Conservation (phyloP, 2,888 invertebrate species). For the Holacanthella duospinosa region DNA sequence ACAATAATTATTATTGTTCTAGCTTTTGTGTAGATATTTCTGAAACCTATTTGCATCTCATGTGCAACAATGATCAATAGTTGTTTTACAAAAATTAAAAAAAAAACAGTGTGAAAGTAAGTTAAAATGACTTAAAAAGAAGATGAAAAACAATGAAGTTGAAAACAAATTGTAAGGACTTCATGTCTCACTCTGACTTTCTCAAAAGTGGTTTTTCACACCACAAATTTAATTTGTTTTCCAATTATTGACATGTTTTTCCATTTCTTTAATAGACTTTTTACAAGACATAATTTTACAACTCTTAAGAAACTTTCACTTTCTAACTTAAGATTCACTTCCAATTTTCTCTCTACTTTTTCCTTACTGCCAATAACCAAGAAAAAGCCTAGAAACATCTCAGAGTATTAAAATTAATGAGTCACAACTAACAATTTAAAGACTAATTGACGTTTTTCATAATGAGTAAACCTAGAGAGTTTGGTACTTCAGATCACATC, state of each 20-base stretch:
- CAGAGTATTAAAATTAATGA: no score
- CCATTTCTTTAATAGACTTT: neutral
- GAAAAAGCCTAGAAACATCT: no score
- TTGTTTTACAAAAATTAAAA: neutral
- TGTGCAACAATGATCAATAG: neutral
- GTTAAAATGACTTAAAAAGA: neutral
- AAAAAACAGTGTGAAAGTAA: neutral
- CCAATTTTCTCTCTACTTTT: neutral
- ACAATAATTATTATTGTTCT: no score
- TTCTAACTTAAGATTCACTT: neutral
- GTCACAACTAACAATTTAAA: no score
- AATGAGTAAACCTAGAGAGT: no score
- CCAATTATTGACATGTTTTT: conserved; percentile 10
- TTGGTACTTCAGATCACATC: no score
- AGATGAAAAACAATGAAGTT: neutral
- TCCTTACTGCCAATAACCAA: no score
- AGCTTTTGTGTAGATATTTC: neutral
- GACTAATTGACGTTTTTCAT: no score
- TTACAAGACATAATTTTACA: neutral
- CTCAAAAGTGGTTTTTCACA: conserved; percentile 16
- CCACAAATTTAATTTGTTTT: conserved; percentile 16
- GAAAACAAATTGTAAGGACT: neutral
- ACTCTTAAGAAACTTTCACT: neutral
- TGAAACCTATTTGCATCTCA: neutral
- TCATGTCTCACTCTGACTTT: neutral